phyloP scores from a whole-genome alignment of 2,888 invertebrate genomes.

The Orthosia gothica region DNA sequence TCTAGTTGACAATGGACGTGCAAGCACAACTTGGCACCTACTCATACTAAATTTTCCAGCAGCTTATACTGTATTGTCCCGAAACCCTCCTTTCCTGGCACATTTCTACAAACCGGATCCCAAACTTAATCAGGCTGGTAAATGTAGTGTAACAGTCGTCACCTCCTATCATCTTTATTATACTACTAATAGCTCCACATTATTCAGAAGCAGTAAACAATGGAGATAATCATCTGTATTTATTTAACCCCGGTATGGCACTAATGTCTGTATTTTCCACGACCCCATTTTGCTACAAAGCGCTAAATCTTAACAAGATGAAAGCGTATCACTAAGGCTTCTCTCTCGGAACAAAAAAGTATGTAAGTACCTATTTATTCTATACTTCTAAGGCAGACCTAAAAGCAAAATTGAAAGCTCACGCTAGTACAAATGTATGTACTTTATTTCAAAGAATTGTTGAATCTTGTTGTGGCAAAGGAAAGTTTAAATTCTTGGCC shows the following conservation, averaged over 20 bases:
- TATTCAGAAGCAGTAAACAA: constrained; percentile 29
- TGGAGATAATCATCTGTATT: constrained; percentile 19
- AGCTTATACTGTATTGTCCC: not conserved
- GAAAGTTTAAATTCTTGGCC: constrained; percentile 16
- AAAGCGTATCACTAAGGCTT: constrained; percentile 22
- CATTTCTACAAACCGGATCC: not conserved
- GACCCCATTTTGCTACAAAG: constrained; percentile 31
- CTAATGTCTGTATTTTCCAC: constrained; percentile 9
- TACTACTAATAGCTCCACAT: constrained; percentile 30
- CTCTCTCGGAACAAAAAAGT: constrained; percentile 1
- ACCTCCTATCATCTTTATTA: constrained; percentile 25
- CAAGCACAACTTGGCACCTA: not conserved
- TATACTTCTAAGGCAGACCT: not conserved
- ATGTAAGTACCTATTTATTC: not conserved
- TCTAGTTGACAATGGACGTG: not conserved
- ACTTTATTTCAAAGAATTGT: constrained; percentile 6
- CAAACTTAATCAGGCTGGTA: constrained; percentile 9
- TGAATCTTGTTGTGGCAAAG: constrained; percentile 1
- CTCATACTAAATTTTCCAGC: not conserved
- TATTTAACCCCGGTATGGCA: constrained; percentile 9
- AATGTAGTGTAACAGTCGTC: constrained; percentile 27
- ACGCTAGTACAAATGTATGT: not conserved
- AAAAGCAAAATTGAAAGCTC: constrained; percentile 27
- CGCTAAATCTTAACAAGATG: constrained; percentile 32
- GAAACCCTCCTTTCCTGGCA: not conserved